These are phyloP conservation scores for Nymphalis c-album DNA, from an alignment of 2,888 invertebrate species.

Conservation along the genomic window DNA sequence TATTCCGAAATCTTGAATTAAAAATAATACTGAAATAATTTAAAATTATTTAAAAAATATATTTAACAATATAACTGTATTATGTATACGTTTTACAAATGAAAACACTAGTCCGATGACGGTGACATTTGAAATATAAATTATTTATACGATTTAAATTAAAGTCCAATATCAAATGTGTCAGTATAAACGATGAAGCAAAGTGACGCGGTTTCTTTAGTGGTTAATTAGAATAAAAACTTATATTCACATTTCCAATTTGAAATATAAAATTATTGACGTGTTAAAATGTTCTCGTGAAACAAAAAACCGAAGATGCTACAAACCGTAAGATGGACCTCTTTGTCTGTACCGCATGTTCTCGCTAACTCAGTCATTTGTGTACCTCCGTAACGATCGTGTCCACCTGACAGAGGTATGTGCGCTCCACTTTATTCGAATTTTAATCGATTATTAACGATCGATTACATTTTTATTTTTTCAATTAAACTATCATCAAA, in stretches of 20 bases:
- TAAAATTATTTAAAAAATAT: too few species aligned
- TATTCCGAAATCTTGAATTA: too few species aligned
- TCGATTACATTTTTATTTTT: conserved; percentile 31
- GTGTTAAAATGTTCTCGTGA: conserved; percentile 36
- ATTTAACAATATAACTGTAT: too few species aligned
- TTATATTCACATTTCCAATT: conserved; percentile 18
- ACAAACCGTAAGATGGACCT: conserved; percentile 53
- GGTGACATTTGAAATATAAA: conserved; percentile 43
- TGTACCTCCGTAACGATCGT: conserved; percentile 53
- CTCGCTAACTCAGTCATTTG: conserved; percentile 54
- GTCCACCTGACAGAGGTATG: conserved; percentile 57
- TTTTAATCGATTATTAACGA: conserved; percentile 60
- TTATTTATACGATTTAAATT: conserved; percentile 52
- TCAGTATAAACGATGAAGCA: conserved; percentile 40
- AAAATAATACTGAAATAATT: too few species aligned
- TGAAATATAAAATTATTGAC: conserved; percentile 29
- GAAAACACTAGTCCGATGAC: conserved; percentile 6
- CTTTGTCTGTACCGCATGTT: conserved; percentile 45
- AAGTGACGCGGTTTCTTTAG: conserved; percentile 35
- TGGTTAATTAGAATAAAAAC: conserved; percentile 27
- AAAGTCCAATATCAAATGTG: conserved; percentile 44
- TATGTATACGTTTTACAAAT: neutral
- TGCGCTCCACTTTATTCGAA: conserved; percentile 44
- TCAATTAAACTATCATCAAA: conserved; percentile 35
- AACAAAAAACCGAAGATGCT: conserved; percentile 48